These are phyloP conservation scores for Phalera bucephala DNA, from an alignment of 2,888 invertebrate genomes.

Conservation along the genomic window DNA sequence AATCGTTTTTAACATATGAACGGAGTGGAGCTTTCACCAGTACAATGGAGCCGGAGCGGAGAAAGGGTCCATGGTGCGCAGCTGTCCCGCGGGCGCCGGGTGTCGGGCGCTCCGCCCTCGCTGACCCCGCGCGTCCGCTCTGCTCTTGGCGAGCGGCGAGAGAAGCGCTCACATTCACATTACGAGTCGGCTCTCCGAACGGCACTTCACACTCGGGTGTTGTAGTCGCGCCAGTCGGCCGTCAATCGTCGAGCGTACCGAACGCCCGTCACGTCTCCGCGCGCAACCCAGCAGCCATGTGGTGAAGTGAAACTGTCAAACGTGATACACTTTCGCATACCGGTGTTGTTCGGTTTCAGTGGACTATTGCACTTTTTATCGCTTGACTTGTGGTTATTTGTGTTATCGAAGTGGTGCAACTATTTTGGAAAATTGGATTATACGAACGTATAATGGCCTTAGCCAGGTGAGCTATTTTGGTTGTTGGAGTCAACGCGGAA, in stretches of 20 bases:
- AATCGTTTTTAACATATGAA: constrained; percentile 33
- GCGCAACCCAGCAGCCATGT: constrained; percentile 71
- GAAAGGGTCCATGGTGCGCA: constrained; percentile 76
- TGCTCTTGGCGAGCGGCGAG: constrained; percentile 40
- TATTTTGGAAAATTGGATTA: constrained; percentile 80
- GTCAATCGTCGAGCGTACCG: constrained; percentile 63
- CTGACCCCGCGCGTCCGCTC: constrained; percentile 61
- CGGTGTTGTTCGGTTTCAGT: constrained; percentile 61
- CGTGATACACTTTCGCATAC: constrained; percentile 73
- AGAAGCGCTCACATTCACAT: constrained; percentile 47
- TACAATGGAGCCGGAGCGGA: constrained; percentile 58
- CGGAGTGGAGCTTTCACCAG: constrained; percentile 63
- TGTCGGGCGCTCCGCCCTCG: constrained; percentile 67
- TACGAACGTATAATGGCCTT: constrained; percentile 82
- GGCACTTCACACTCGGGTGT: constrained; percentile 30
- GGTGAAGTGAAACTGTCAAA: constrained; percentile 83
- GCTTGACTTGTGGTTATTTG: constrained; percentile 62
- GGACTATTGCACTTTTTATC: constrained; percentile 49
- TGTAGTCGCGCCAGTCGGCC: constrained; percentile 61
- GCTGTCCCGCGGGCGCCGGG: constrained; percentile 73
- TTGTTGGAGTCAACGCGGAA: constrained; percentile 81
- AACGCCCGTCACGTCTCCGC: constrained; percentile 57
- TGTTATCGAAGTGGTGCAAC: constrained; percentile 71
- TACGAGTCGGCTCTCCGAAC: constrained; percentile 37
- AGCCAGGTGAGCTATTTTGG: constrained; percentile 83